These are phyloP conservation scores for Limanda limanda DNA, from an alignment of 2,113 vertebrate species.

Conservation along the genomic window DNA sequence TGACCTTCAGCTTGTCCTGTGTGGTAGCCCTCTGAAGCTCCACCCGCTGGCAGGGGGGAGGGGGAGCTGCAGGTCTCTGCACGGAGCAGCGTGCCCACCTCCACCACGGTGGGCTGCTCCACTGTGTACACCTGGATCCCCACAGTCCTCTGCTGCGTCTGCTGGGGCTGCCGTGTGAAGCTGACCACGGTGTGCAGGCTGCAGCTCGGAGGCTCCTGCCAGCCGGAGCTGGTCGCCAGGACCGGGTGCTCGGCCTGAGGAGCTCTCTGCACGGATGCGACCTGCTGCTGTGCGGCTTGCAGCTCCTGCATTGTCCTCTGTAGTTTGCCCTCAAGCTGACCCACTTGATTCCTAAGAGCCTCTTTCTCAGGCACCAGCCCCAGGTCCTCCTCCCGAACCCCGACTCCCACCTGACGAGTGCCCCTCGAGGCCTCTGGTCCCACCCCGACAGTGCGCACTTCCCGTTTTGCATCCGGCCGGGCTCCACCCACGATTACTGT, in stretches of 20 bases:
- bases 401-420: conserved; percentile 83
- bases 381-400: conserved; percentile 87
- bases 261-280: conserved; percentile 39
- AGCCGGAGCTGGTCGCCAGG: conserved; percentile 79
- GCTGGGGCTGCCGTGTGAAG: conserved; percentile 77
- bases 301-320: conserved; percentile 84
- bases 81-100: conserved; percentile 75
- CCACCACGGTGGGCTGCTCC: conserved; percentile 83
- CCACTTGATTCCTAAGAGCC: conserved; percentile 83
- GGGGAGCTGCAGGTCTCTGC: conserved; percentile 76
- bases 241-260: conserved; percentile 76
- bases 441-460: conserved; percentile 80
- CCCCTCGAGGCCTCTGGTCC: conserved; percentile 70
- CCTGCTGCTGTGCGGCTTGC: conserved; percentile 72
- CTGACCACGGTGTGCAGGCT: conserved; percentile 81
- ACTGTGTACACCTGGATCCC: conserved; percentile 84
- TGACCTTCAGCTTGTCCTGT: conserved; percentile 76
- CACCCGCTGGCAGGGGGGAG: conserved; percentile 32
- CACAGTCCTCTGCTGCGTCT: conserved; percentile 82
- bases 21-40: conserved; percentile 34
- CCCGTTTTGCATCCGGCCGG: conserved; percentile 67
- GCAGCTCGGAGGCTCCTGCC: conserved; percentile 76
- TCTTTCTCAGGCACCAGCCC: conserved; percentile 78
- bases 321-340: conserved; percentile 86
- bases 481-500: conserved; percentile 79